phyloP scores from a whole-genome alignment of 2,113 vertebrate species.

The Collichthys lucidus region DNA sequence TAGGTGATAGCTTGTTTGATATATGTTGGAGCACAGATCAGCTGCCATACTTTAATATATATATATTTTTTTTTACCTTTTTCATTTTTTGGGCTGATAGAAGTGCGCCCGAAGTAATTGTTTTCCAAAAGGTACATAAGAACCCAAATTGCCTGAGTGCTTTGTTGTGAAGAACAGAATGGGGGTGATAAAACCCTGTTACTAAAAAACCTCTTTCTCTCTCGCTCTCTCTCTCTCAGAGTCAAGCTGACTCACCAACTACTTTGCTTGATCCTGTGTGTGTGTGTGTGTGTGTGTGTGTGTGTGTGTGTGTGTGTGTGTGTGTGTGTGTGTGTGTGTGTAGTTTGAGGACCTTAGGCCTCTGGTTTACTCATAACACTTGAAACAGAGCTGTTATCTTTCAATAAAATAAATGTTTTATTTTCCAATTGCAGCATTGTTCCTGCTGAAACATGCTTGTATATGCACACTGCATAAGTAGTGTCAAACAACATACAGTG shows the following conservation, averaged over 20 bases:
- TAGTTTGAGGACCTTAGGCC: neutral
- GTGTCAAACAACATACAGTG: neutral
- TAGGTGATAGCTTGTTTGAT: neutral
- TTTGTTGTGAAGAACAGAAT: slow-evolving; percentile 60
- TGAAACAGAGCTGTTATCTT: slow-evolving; percentile 15
- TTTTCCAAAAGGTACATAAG: slow-evolving; percentile 65
- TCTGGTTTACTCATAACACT: slow-evolving; percentile 31
- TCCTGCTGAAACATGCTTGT: neutral
- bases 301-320: slow-evolving; percentile 24
- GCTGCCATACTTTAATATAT: too few species aligned
- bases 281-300: slow-evolving; percentile 21
- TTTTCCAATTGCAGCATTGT: neutral
- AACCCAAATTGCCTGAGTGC: slow-evolving; percentile 59
- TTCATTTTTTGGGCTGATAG: slow-evolving; percentile 36
- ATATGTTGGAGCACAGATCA: neutral
- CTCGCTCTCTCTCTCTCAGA: slow-evolving; percentile 26
- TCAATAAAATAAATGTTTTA: slow-evolving; percentile 1
- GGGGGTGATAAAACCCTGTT: slow-evolving; percentile 56
- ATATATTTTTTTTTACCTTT: neutral
- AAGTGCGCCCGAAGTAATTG: slow-evolving; percentile 50
- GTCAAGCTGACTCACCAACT: slow-evolving; percentile 50
- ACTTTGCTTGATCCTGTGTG: too few species aligned
- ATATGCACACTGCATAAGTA: neutral
- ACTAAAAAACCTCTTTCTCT: slow-evolving; percentile 38
- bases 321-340: slow-evolving; percentile 22